A percentile compares a stretch with the other conserved stretches of the same genome.
Evolutionary conservation across 2,888 invertebrate species (phyloP).

Genomic region (Pseudococcus viburni): DNA sequence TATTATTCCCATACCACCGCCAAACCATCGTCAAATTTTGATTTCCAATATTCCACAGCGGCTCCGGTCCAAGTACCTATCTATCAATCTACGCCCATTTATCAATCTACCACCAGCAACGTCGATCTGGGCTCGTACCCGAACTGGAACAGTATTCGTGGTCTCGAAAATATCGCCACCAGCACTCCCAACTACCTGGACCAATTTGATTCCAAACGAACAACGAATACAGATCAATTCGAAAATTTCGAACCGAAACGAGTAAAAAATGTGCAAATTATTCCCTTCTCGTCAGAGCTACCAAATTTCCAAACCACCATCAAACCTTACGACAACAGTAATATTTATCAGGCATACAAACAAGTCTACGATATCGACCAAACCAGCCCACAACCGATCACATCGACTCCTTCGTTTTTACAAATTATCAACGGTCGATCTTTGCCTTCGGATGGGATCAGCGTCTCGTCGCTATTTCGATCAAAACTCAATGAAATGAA

Average conservation of each 20-base stretch:
- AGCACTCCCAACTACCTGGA: not conserved
- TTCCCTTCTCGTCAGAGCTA: not conserved
- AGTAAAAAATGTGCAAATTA: conserved; percentile 58
- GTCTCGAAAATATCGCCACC: not conserved
- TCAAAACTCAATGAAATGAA: conserved; percentile 52
- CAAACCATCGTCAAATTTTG: not conserved
- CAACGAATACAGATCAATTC: not conserved
- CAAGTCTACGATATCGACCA: conserved; percentile 53
- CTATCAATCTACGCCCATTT: conserved; percentile 3
- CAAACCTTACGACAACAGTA: not conserved
- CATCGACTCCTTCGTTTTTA: conserved; percentile 11
- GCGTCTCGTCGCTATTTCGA: conserved; percentile 48
- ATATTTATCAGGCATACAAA: conserved; percentile 44
- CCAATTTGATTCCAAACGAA: not conserved
- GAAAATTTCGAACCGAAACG: conserved; percentile 1
- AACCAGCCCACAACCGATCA: not conserved
- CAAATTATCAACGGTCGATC: conserved; percentile 4
- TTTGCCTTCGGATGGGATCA: conserved; percentile 29
- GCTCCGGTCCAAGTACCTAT: conserved; percentile 12
- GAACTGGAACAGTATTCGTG: conserved; percentile 1
- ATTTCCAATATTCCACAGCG: not conserved
- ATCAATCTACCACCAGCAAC: not conserved
- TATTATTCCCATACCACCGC: not conserved
- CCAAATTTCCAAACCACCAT: not conserved
- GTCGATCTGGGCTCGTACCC: not conserved